A percentile compares a stretch with the other conserved stretches of the same genome.
These are phyloP conservation scores for Chloropsis cyanopogon DNA, from an alignment of 2,113 vertebrate genomes.

Conservation along the genomic window DNA sequence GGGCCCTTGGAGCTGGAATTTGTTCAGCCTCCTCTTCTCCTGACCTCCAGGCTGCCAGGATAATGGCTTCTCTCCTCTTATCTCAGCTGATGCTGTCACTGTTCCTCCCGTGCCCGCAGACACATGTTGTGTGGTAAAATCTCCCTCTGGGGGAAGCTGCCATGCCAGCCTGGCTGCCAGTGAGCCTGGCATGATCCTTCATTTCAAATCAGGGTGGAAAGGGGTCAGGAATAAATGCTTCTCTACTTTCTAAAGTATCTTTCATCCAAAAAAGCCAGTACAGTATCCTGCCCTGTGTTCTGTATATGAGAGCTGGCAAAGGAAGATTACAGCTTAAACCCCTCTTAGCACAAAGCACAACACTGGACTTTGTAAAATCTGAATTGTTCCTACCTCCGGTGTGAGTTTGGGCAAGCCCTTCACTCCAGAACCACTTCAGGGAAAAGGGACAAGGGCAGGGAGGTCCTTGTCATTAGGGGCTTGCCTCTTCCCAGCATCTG, in stretches of 20 bases:
- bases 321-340: neutral
- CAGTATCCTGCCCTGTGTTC: neutral
- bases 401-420: neutral
- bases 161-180: neutral
- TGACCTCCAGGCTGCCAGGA: neutral
- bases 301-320: neutral
- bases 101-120: neutral
- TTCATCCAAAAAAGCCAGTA: neutral
- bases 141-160: neutral
- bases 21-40: neutral
- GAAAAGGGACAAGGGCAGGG: neutral
- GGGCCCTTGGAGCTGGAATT: neutral
- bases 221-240: neutral
- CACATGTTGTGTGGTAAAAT: neutral
- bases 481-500: neutral
- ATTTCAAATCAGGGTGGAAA: neutral
- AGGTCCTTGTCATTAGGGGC: neutral
- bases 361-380: neutral
- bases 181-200: neutral
- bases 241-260: neutral
- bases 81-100: constrained; percentile 36
- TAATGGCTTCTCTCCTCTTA: neutral
- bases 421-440: rapidly evolving
- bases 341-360: neutral
- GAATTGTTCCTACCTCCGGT: neutral